These are phyloP conservation scores for Sinocyclocheilus anshuiensis DNA, from an alignment of 2,113 vertebrate genomes.

Conservation along the genomic window DNA sequence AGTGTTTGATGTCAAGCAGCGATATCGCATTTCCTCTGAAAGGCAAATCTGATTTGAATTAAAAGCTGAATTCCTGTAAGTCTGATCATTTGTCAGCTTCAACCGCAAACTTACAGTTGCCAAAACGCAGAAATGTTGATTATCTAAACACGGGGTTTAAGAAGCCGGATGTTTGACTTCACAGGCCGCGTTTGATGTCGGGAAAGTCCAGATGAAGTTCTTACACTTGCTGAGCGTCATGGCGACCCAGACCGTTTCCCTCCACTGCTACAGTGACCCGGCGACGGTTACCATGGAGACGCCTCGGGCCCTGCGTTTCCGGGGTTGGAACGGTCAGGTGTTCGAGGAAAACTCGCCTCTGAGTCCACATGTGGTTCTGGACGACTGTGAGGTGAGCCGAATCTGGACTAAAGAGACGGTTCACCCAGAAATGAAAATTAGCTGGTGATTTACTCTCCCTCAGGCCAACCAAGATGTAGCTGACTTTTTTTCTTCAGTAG, in stretches of 20 bases:
- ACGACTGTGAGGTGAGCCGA: slow-evolving; percentile 84
- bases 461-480: no score
- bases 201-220: slow-evolving; percentile 98
- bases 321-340: slow-evolving; percentile 90
- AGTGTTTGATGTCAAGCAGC: background rate
- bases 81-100: background rate
- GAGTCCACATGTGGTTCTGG: slow-evolving; percentile 84
- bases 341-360: slow-evolving; percentile 84
- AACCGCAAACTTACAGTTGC: background rate
- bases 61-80: slow-evolving; percentile 7
- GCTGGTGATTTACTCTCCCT: no score
- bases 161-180: background rate
- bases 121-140: slow-evolving; percentile 13
- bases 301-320: slow-evolving; percentile 76
- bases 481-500: no score
- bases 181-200: slow-evolving; percentile 87
- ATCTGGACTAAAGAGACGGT: no score
- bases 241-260: slow-evolving; percentile 85
- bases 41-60: background rate
- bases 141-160: background rate
- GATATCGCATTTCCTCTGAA: background rate
- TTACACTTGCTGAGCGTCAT: slow-evolving; percentile 94
- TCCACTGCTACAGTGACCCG: slow-evolving; percentile 85
- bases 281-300: slow-evolving; percentile 59
- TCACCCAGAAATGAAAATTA: no score